phyloP scores from a whole-genome alignment of 2,797 vertebrate genomes.

The Acanthurus lineatus region DNA sequence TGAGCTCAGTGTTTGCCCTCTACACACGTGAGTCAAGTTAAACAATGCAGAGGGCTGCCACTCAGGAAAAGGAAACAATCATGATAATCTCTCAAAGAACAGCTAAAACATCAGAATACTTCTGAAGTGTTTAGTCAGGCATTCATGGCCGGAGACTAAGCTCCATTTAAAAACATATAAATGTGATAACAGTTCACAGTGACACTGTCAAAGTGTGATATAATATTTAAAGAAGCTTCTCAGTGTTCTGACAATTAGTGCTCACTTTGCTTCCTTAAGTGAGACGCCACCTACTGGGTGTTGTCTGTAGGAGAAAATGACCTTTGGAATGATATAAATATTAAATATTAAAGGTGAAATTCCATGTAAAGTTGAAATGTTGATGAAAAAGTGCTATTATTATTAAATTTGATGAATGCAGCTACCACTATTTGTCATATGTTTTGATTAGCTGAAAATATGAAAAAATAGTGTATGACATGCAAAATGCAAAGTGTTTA shows the following conservation, averaged over 20 bases:
- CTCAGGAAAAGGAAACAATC: slow-evolving; percentile 57
- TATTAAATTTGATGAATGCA: background rate
- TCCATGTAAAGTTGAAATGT: background rate
- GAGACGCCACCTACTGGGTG: background rate
- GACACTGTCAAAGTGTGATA: background rate
- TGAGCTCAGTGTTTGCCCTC: slow-evolving; percentile 50
- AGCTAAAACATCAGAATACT: background rate
- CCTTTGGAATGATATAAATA: background rate
- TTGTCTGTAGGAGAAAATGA: background rate
- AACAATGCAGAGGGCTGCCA: slow-evolving; percentile 53
- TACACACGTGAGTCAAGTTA: slow-evolving; percentile 28
- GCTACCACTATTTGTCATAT: no score
- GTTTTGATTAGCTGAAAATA: no score
- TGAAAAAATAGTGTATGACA: no score
- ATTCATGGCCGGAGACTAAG: background rate
- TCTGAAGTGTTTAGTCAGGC: background rate
- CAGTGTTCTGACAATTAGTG: background rate
- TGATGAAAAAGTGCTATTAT: background rate
- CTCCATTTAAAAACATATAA: background rate
- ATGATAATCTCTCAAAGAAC: slow-evolving; percentile 10
- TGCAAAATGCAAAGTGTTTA: no score
- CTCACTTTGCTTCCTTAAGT: no score
- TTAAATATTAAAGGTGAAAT: background rate
- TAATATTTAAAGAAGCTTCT: background rate
- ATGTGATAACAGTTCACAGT: background rate